Evolutionary conservation across 2,113 vertebrate genomes (phyloP).

Genomic region (Neomonachus schauinslandi): DNA sequence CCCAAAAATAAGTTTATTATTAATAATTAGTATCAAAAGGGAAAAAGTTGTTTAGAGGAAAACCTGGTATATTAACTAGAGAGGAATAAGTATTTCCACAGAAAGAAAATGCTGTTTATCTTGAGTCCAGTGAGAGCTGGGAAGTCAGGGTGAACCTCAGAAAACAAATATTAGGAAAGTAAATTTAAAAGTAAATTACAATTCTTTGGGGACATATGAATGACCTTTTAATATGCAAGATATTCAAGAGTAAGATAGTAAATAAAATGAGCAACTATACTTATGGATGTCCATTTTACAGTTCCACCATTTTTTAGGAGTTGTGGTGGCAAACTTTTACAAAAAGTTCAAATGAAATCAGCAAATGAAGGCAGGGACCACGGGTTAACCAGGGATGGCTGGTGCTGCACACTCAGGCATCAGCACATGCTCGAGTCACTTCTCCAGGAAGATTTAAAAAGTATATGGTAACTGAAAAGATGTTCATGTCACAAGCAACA

Average conservation of each 20-base stretch:
- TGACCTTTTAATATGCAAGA: neutral
- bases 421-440: neutral
- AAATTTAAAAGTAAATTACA: slow-evolving; percentile 1
- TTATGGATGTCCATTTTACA: neutral
- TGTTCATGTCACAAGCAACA: neutral
- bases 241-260: neutral
- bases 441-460: neutral
- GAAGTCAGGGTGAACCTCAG: neutral
- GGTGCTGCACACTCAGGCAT: neutral
- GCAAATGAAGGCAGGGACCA: neutral
- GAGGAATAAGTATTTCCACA: neutral
- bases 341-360: neutral
- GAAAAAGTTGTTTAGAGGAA: neutral
- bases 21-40: neutral
- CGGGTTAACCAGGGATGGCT: neutral
- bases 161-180: neutral
- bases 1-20: slow-evolving; percentile 35
- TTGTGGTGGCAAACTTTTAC: neutral
- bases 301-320: neutral
- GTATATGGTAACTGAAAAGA: neutral
- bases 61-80: neutral
- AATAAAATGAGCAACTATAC: neutral
- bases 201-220: neutral
- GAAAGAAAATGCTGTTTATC: neutral
- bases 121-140: neutral